phyloP scores from a whole-genome alignment of 1,140 invertebrate genomes.

The Drosophila seguyi region DNA sequence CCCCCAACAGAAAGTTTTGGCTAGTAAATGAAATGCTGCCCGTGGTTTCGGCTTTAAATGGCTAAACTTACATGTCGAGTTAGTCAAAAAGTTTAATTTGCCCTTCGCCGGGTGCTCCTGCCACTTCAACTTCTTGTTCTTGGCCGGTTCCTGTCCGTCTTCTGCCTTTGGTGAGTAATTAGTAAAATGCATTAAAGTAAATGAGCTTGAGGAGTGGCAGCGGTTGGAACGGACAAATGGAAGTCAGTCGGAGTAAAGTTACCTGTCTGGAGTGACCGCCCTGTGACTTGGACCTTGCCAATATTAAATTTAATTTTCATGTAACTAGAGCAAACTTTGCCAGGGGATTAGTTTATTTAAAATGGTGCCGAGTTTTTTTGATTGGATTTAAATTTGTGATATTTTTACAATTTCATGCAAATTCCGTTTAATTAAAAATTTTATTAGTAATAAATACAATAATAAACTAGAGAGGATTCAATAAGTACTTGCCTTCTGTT shows the following conservation, averaged over 20 bases:
- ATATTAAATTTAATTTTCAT: conserved; percentile 23
- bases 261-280: conserved; percentile 35
- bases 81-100: conserved; percentile 77
- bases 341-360: neutral
- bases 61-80: conserved; percentile 67
- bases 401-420: too few relatives aligned
- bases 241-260: conserved; percentile 27
- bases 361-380: neutral
- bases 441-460: neutral
- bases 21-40: conserved; percentile 68
- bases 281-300: neutral
- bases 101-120: conserved; percentile 19
- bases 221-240: conserved; percentile 11
- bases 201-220: conserved; percentile 47
- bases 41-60: conserved; percentile 65
- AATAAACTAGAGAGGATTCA: neutral
- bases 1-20: conserved; percentile 56
- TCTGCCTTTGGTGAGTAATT: conserved; percentile 65
- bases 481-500: too few relatives aligned
- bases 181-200: conserved; percentile 81
- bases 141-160: conserved; percentile 10
- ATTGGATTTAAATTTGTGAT: too few relatives aligned
- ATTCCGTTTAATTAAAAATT: neutral
- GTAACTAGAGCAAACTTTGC: neutral
- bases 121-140: conserved; percentile 29